phyloP scores from a whole-genome alignment of 2,888 invertebrate genomes.

The Rotaria macrura region DNA sequence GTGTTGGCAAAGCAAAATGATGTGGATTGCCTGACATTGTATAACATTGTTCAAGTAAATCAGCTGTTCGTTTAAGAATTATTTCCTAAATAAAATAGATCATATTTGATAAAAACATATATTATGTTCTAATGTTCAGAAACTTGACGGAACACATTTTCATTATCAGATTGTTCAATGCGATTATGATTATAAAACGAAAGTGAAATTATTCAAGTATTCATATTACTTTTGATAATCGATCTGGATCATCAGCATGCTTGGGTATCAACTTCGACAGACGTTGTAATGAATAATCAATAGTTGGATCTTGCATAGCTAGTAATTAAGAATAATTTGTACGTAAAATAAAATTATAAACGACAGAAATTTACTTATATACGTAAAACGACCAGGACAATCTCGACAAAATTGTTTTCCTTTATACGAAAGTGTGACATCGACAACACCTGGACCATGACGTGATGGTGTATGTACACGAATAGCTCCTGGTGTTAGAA shows the following conservation, averaged over 20 bases:
- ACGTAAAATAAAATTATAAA: too few relatives aligned
- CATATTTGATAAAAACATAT: too few relatives aligned
- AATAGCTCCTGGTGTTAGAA: constrained; percentile 91
- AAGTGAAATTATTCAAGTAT: too few relatives aligned
- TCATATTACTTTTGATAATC: constrained; percentile 73
- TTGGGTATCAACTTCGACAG: constrained; percentile 92
- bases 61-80: constrained; percentile 93
- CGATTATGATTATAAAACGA: too few relatives aligned
- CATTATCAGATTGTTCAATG: too few relatives aligned
- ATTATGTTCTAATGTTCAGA: too few relatives aligned
- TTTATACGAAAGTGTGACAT: constrained; percentile 94
- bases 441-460: constrained; percentile 93
- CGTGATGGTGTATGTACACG: constrained; percentile 93
- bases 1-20: constrained; percentile 33
- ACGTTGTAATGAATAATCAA: constrained; percentile 97
- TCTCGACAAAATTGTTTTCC: constrained; percentile 97
- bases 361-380: constrained; percentile 65
- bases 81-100: too few relatives aligned
- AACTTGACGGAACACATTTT: too few relatives aligned
- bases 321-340: constrained; percentile 40
- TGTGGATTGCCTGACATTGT: constrained; percentile 34
- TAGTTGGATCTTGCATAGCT: constrained; percentile 96
- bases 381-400: constrained; percentile 91
- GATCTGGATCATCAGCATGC: constrained; percentile 96
- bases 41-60: constrained; percentile 65